Evolutionary conservation across 2,797 vertebrate species (phyloP).

Genomic region (Protosalanx chinensis): DNA sequence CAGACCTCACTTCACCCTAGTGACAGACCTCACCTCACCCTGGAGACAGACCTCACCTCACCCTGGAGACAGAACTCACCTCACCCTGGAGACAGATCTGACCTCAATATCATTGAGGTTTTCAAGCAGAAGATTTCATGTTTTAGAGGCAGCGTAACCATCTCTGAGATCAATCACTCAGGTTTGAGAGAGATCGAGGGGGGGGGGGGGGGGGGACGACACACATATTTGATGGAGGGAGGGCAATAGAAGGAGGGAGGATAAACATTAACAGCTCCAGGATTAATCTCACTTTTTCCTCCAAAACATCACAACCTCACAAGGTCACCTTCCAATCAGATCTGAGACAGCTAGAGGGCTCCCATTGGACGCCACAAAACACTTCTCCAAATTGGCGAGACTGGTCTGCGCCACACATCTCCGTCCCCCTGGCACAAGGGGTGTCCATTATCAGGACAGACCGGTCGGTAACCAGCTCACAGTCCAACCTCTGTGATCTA

Average conservation of each 20-base stretch:
- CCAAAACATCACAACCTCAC: slow-evolving; percentile 59
- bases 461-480: slow-evolving; percentile 55
- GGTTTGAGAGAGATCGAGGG: slow-evolving; percentile 26
- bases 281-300: slow-evolving; percentile 62
- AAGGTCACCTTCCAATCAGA: slow-evolving; percentile 67
- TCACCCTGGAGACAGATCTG: too few species aligned
- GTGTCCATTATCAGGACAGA: slow-evolving; percentile 65
- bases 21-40: too few species aligned
- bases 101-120: slow-evolving; percentile 21
- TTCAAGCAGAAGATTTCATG: slow-evolving; percentile 23
- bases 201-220: slow-evolving; percentile 27
- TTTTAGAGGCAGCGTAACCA: slow-evolving; percentile 38
- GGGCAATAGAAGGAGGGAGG: slow-evolving; percentile 14
- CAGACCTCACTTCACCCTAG: neutral
- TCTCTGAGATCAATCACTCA: slow-evolving; percentile 46
- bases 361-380: slow-evolving; percentile 52
- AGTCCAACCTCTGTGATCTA: slow-evolving; percentile 71
- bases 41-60: slow-evolving; percentile 15
- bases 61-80: slow-evolving; percentile 5
- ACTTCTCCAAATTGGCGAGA: slow-evolving; percentile 59
- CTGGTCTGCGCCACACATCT: slow-evolving; percentile 49
- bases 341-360: slow-evolving; percentile 47
- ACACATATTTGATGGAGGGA: slow-evolving; percentile 32
- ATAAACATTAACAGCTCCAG: slow-evolving; percentile 54
- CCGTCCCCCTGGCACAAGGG: slow-evolving; percentile 43